Evolutionary conservation across 2,113 vertebrate species (phyloP), one percentile per base, ranked within the genome.

Genomic region (Oryzias woworae): DNA sequence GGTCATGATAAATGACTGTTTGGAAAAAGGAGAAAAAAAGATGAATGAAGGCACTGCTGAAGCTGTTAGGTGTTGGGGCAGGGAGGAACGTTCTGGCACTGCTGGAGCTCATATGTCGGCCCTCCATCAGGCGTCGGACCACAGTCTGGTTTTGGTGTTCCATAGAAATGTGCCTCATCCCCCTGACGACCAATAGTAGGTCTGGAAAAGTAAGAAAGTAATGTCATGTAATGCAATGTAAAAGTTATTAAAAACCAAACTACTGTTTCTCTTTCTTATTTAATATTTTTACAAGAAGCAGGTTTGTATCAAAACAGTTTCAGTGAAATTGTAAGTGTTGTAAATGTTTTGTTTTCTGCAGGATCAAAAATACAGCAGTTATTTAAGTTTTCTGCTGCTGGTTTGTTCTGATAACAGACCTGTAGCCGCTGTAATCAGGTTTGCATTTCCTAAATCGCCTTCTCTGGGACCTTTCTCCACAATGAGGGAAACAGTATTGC

Each of bases 391-490:
- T 28, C 24, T 23, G 31, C n/a, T 3, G 44, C 43, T 14, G 4
- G 50, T 46, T 28, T 49, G 7, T 42, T 4, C 42, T 48, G 31
- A 7, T 15, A 28, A 50, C 82, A 61, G 62, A 90, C 90, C 15
- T 58, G 82, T 92, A 92, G 0, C 1, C 0, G 4, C 75, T 87
- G 66, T 75, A 70, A 42, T 89, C 66, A 0, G 81, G 75, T 22
- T 51, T 2, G 55, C 91, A 92, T 15, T 0, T 0, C 52, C 26
- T 57, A 0, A 0, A 45, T 55, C 88, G 76, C 42, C 0, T 1
- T 18, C 82, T 85, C 2, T 0, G 0, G 0, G 89, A 73, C 0
- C 4, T 0, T 16, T 0, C 0, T 22, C 87, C 88, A 75, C 91
- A 92, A 17, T 75, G 0, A 0, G 85, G 81, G 0, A 18, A n/a